Percentiles rank a stretch among this genome's conserved stretches.
phyloP scores from a whole-genome alignment of 2,113 vertebrate genomes.

The Coracopsis vasa region DNA sequence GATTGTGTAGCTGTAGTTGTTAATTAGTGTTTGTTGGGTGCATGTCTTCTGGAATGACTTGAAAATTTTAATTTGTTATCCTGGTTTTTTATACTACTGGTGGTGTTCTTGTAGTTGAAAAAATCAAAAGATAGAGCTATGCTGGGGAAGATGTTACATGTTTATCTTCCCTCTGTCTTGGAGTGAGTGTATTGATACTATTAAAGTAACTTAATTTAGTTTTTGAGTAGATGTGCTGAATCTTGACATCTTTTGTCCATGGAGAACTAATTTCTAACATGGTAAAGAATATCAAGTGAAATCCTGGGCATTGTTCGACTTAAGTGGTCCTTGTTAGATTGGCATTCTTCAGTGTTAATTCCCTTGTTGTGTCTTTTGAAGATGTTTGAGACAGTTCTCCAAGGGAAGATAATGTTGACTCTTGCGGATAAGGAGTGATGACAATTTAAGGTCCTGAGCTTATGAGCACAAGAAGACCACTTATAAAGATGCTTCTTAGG shows the following conservation, averaged over 20 bases:
- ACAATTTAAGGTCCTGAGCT: neutral
- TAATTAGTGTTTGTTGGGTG: neutral
- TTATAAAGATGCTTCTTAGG: neutral
- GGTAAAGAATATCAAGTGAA: neutral
- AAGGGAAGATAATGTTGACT: neutral
- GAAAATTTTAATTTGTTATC: neutral
- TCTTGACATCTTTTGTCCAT: neutral
- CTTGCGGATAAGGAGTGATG: neutral
- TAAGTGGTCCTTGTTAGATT: neutral
- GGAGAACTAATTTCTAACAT: neutral
- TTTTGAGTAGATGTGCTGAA: neutral
- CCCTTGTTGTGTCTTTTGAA: neutral
- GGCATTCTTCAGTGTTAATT: neutral
- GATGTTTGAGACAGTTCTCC: neutral
- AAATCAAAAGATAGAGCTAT: neutral
- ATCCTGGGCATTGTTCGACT: fast-evolving
- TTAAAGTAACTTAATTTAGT: neutral
- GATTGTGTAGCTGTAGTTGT: neutral
- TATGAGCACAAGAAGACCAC: neutral
- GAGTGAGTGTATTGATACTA: neutral
- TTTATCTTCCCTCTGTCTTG: neutral
- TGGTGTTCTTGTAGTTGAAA: neutral
- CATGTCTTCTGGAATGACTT: neutral
- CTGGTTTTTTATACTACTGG: neutral
- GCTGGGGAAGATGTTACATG: neutral